Evolutionary conservation across 2,888 invertebrate species (phyloP), one percentile per base, ranked within the genome.

Genomic region (Harmothoe impar): DNA sequence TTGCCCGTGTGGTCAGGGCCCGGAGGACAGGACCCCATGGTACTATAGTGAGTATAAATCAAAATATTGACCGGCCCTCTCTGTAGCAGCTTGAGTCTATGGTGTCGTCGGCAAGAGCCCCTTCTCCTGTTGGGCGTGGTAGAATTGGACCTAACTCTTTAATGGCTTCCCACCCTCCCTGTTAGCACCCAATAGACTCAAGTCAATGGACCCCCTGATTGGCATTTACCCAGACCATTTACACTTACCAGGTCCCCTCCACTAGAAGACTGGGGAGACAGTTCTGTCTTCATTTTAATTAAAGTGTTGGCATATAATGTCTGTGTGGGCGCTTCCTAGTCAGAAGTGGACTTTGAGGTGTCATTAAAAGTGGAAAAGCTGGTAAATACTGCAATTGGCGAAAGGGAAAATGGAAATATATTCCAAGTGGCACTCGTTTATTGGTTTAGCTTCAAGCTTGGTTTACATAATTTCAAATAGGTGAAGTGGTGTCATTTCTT

Each of bases 121-220:
- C n/a, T 3, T 62, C 23, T 62, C 62, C 62, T 7, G 62, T 62
- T 62, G 20, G 62, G 62, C 15, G 23, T n/a, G 62, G 23, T 29
- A 29, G 72, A 29, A 29, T n/a, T n/a, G 62, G 62, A 62, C 25
- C 62, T n/a, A 20, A 62, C 29, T 25, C n/a, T 25, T 25, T 72
- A 72, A 72, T 72, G 72, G 72, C 62, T 62, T 62, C 62, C 62
- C 43, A 43, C 43, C 31, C 25, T 72, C 72, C 25, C 29, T n/a
- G 20, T 72, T 72, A 72, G 72, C 20, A 29, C 72, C 72, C 72
- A 72, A 72, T 72, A 72, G 1, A 72, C 29, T 72, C 72, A 29
- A 29, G 25, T 5, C 72, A n/a, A 29, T n/a, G 5, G 62, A 62
- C 29, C 72, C 29, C 72, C 72, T 31, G 72, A 72, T 72, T 72